Evolutionary conservation across 2,888 invertebrate genomes (phyloP).

Genomic region (Caenorhabditis imperialis): DNA sequence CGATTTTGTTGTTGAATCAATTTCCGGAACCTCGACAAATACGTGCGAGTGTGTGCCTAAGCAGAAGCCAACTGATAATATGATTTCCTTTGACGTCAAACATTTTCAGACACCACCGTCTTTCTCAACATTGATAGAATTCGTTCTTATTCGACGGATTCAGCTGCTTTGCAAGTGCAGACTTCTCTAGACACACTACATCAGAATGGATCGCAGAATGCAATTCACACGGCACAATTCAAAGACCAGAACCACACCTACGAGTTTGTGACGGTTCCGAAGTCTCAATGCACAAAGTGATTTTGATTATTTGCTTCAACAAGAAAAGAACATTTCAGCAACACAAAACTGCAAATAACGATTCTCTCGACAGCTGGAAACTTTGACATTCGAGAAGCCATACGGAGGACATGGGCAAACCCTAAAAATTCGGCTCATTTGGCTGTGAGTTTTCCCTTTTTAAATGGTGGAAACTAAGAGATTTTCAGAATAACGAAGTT

Average conservation of each 20-base stretch:
- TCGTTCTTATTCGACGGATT: slow-evolving; percentile 8
- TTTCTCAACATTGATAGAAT: slow-evolving; percentile 29
- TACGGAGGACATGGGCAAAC: slow-evolving; percentile 57
- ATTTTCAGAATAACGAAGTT: slow-evolving; percentile 39
- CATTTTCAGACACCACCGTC: slow-evolving; percentile 20
- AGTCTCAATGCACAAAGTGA: slow-evolving; percentile 29
- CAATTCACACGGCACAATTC: slow-evolving; percentile 16
- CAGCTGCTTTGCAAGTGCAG: slow-evolving; percentile 3
- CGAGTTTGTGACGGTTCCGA: slow-evolving; percentile 25
- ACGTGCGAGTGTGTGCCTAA: not conserved
- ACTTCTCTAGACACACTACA: not conserved
- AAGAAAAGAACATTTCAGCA: too few species aligned
- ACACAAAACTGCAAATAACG: slow-evolving; percentile 48
- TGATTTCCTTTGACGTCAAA: not conserved
- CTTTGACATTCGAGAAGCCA: slow-evolving; percentile 55
- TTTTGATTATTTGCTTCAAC: too few species aligned
- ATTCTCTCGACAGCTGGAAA: slow-evolving; percentile 49
- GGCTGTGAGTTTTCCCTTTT: slow-evolving; percentile 5
- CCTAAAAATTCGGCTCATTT: slow-evolving; percentile 31
- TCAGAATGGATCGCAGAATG: not conserved
- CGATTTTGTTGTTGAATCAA: not conserved
- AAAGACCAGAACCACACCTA: slow-evolving; percentile 41
- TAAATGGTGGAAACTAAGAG: not conserved
- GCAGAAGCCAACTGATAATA: not conserved
- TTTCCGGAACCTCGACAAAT: not conserved